These are phyloP conservation scores for Ursus arctos DNA, from an alignment of 2,113 vertebrate species.

Conservation along the genomic window DNA sequence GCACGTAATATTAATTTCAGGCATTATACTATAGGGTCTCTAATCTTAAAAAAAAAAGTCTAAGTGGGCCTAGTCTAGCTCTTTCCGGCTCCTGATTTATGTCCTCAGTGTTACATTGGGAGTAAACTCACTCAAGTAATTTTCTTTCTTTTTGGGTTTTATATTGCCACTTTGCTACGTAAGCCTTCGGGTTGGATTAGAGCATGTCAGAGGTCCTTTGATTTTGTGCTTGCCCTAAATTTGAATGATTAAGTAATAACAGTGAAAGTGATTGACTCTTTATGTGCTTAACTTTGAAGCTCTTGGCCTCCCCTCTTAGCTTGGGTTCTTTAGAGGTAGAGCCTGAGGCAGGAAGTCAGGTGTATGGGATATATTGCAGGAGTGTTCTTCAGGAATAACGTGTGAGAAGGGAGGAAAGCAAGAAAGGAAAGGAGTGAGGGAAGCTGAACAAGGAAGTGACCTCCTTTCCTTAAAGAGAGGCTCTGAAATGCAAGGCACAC, in stretches of 20 bases:
- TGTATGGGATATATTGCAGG: no score
- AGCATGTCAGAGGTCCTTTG: neutral
- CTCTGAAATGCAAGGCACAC: neutral
- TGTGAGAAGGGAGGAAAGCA: neutral
- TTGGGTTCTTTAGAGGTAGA: neutral
- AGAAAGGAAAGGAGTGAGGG: neutral
- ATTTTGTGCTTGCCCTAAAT: neutral
- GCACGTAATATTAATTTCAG: neutral
- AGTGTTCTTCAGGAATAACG: neutral
- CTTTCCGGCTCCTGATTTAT: neutral
- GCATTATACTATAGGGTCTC: neutral
- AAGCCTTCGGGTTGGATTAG: neutral
- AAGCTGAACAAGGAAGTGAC: neutral
- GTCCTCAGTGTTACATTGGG: neutral
- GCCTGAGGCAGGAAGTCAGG: neutral
- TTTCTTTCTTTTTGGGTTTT: constrained; percentile 2
- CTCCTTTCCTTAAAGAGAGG: neutral
- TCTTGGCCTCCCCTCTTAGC: neutral
- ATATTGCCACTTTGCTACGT: neutral
- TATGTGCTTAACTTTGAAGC: neutral
- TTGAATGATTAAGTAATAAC: neutral
- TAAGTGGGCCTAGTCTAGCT: neutral
- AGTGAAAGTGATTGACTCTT: neutral
- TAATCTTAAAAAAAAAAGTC: neutral
- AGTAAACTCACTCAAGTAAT: neutral